Base-by-base conservation (phyloP, 2,113 vertebrate genomes). In the Strix uralensis region DNA sequence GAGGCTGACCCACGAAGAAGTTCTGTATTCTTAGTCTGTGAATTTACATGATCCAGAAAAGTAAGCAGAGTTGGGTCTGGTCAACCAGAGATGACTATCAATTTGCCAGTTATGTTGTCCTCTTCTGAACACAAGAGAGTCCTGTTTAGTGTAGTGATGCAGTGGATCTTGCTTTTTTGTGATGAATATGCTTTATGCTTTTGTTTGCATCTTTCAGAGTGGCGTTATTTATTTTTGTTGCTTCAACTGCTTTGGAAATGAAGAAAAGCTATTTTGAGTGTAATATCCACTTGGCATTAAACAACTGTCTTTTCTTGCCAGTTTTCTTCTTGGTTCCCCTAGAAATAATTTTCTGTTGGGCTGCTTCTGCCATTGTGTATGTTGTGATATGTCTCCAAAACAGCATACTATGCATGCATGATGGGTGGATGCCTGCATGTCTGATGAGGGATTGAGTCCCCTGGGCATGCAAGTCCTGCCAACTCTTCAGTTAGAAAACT, bases 241-340 rank as follows among this genome's bases (percentile, higher is more conserved):
- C 62, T 84, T 91, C 44, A 69, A 57, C 65, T 92, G 69, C 83
- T 94, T 91, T 87, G 77, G 77, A 92, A 95, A 91, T 63, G 47
- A 89, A 73, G 57, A 92, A 86, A 91, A 59, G 81, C 81, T 92
- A 79, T 96, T 94, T 91, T 72, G 79, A 81, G 73, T 63, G 29
- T 46, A 91, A 47, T 91, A 83, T 40, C 0, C n/a, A 70, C 67
- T 86, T 86, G 58, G 58, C 75, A 61, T 88, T 83, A 1, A 86
- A 70, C 66, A 79, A 74, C 22, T 47, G 11, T 79, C 40, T 88
- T 14, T 69, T 70, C 55, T 94, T 94, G 93, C 75, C 75, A 92
- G 30, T 57, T 92, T 95, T 80, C 47, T 77, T 83, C 23, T 65
- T 83, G 17, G 22, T 88, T 96, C 62, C 46, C n/a, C 32, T 58